Evolutionary conservation across 2,888 invertebrate genomes (phyloP).

Genomic region (Drosophila dives): DNA sequence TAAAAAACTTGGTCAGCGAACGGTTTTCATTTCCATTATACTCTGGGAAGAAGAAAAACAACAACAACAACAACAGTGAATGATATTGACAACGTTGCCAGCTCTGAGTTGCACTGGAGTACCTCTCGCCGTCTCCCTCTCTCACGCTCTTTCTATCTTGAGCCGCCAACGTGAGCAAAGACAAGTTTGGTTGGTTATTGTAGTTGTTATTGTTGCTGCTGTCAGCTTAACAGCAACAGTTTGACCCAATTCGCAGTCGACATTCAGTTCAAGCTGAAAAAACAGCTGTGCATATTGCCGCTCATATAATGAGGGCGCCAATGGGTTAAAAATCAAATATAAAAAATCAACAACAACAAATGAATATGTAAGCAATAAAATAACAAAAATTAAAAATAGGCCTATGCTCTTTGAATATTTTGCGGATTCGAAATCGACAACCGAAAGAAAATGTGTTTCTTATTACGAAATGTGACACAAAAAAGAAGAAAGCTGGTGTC

Average conservation of each 20-base stretch:
- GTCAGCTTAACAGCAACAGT: constrained; percentile 58
- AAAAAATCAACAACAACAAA: constrained; percentile 39
- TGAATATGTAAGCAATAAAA: constrained; percentile 49
- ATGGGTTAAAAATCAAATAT: constrained; percentile 40
- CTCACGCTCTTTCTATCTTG: constrained; percentile 37
- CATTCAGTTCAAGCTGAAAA: constrained; percentile 33
- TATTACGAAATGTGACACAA: constrained; percentile 56
- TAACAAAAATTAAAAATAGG: constrained; percentile 47
- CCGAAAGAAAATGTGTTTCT: constrained; percentile 8
- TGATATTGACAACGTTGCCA: constrained; percentile 41
- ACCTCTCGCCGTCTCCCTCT: constrained; percentile 7
- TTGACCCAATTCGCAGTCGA: constrained; percentile 71
- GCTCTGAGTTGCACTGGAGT: background rate
- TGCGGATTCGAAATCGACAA: constrained; percentile 55
- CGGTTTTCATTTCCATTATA: constrained; percentile 52
- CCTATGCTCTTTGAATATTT: constrained; percentile 56
- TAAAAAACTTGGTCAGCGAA: constrained; percentile 48
- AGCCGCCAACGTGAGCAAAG: constrained; percentile 69
- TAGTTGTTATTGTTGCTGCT: constrained; percentile 16
- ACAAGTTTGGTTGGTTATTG: constrained; percentile 71
- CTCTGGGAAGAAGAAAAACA: constrained; percentile 7
- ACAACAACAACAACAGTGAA: constrained; percentile 20
- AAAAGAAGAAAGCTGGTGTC: constrained; percentile 40
- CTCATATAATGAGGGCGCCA: constrained; percentile 35
- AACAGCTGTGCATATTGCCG: constrained; percentile 72